These are phyloP conservation scores for Cydia splendana DNA, from an alignment of 1,140 invertebrate genomes.

Conservation along the genomic window DNA sequence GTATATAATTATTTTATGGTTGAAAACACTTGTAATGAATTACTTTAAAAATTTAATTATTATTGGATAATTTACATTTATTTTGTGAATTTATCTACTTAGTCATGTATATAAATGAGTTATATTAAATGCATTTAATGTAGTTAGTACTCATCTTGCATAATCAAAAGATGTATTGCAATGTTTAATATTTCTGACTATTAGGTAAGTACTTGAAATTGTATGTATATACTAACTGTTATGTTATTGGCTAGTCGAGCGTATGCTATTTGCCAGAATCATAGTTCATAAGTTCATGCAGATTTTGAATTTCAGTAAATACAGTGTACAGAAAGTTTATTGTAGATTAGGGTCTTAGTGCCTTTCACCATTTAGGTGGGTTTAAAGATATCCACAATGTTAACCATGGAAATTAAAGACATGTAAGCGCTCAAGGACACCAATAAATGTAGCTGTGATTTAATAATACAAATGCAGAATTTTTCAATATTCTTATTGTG, in stretches of 20 bases:
- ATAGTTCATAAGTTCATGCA: conserved; percentile 44
- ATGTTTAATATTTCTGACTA: conserved; percentile 41
- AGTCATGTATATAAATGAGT: conserved; percentile 58
- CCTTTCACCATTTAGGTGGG: conserved; percentile 70
- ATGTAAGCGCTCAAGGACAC: conserved; percentile 34
- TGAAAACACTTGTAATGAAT: not conserved
- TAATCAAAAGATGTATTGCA: conserved; percentile 40
- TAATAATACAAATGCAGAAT: conserved; percentile 28
- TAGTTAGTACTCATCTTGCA: conserved; percentile 61
- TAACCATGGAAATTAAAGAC: conserved; percentile 27
- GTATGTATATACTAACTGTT: conserved; percentile 38
- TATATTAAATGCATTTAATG: conserved; percentile 68
- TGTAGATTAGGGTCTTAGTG: conserved; percentile 73
- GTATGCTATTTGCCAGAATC: conserved; percentile 48
- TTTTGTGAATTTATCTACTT: conserved; percentile 33
- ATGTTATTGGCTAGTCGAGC: conserved; percentile 64
- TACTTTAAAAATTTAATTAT: not conserved
- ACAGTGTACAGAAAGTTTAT: conserved; percentile 69
- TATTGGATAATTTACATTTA: conserved; percentile 6
- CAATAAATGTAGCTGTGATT: conserved; percentile 40
- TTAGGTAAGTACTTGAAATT: conserved; percentile 53
- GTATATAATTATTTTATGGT: not conserved
- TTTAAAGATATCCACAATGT: conserved; percentile 51
- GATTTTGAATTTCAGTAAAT: conserved; percentile 44
- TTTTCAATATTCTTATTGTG: conserved; percentile 13